Evolutionary conservation across 2,797 vertebrate genomes (phyloP).

Genomic region (Eulemur rubriventer): DNA sequence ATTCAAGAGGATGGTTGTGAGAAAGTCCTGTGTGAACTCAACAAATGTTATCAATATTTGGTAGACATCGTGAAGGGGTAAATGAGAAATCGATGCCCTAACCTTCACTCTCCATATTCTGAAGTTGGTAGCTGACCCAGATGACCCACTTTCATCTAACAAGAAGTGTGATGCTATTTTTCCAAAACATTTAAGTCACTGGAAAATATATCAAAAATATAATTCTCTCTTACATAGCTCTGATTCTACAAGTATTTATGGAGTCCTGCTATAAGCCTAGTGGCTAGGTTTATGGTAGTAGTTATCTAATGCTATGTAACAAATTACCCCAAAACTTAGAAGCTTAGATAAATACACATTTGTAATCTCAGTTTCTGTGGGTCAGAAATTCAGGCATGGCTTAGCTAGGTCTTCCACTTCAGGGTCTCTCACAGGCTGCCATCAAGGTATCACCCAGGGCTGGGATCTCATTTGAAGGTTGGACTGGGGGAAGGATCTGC

Average conservation of each 20-base stretch:
- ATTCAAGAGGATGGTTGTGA: background rate
- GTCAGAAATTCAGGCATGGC: background rate
- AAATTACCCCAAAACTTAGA: background rate
- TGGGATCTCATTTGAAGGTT: background rate
- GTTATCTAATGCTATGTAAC: background rate
- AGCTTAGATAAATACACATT: background rate
- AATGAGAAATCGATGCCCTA: background rate
- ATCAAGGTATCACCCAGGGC: background rate
- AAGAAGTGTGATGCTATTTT: slow-evolving; percentile 18
- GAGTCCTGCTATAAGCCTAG: background rate
- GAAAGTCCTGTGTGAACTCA: background rate
- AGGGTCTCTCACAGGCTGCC: background rate
- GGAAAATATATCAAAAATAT: background rate
- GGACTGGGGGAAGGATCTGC: background rate
- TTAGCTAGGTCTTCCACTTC: background rate
- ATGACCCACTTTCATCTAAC: slow-evolving; percentile 19
- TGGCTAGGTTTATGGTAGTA: background rate
- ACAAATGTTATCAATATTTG: background rate
- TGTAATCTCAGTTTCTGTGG: background rate
- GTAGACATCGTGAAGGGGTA: background rate
- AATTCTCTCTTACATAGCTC: background rate
- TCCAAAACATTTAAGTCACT: background rate
- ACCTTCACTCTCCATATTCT: background rate
- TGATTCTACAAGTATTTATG: background rate
- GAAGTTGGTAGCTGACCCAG: background rate